Evolutionary conservation across 1,140 invertebrate species (phyloP).

Genomic region (Ceratina australensis): DNA sequence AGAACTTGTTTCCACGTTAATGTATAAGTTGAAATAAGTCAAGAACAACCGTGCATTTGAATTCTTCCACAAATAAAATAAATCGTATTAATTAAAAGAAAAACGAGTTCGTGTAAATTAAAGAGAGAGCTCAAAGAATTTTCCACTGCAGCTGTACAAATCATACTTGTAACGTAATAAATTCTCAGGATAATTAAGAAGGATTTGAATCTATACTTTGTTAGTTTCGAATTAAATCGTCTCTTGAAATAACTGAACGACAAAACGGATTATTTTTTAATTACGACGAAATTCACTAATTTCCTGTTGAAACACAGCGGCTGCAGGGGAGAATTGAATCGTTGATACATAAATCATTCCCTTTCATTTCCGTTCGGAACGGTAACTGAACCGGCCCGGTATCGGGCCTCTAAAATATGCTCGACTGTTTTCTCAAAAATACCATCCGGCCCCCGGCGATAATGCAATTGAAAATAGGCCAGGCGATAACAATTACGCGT

Average conservation of each 20-base stretch:
- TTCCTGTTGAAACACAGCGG: not conserved
- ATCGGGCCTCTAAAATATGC: not conserved
- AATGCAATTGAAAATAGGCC: conserved; percentile 29
- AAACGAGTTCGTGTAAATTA: no score
- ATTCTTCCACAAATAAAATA: no score
- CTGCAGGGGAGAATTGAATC: not conserved
- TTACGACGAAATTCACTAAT: not conserved
- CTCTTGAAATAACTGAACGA: no score
- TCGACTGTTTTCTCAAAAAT: not conserved
- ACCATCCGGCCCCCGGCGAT: not conserved
- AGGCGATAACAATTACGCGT: conserved; percentile 39
- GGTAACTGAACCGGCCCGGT: not conserved
- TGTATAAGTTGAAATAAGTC: conserved; percentile 20
- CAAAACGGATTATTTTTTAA: no score
- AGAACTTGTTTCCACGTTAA: conserved; percentile 7
- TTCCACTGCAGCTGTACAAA: no score
- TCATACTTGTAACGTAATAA: no score
- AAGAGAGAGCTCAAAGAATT: no score
- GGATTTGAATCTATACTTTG: no score
- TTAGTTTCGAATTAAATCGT: no score
- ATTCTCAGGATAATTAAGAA: no score
- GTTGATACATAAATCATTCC: not conserved
- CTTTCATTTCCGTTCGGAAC: not conserved
- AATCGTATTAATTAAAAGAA: no score
- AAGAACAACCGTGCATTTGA: not conserved